Conservation (phyloP, 2,888 invertebrate species). For the Bembecia ichneumoniformis region DNA sequence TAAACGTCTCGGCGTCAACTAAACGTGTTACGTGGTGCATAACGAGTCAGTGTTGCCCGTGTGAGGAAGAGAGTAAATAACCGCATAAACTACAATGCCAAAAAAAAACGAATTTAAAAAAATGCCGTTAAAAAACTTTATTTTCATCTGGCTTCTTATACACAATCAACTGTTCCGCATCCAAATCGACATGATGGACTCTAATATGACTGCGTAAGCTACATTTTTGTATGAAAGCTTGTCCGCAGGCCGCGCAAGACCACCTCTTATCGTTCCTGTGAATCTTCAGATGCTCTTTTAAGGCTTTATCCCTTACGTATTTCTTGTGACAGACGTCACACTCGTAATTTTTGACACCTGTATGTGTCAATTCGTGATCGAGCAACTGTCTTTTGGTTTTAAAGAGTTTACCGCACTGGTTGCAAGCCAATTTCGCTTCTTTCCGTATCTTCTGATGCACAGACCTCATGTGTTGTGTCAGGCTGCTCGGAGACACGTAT, state of each 20-base stretch:
- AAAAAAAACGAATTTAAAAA: no score
- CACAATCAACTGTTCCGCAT: neutral
- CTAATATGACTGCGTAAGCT: slow-evolving; percentile 55
- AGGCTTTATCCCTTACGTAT: slow-evolving; percentile 56
- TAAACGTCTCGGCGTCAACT: no score
- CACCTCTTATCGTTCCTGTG: slow-evolving; percentile 58
- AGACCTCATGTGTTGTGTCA: slow-evolving; percentile 53
- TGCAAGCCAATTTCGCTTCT: slow-evolving; percentile 62
- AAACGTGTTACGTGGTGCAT: no score
- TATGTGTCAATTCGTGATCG: slow-evolving; percentile 68
- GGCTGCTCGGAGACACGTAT: slow-evolving; percentile 1
- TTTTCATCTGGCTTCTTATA: neutral
- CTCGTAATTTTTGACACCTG: slow-evolving; percentile 65
- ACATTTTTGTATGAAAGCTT: slow-evolving; percentile 59
- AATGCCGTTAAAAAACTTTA: neutral
- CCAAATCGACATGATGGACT: slow-evolving; percentile 36
- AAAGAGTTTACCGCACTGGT: slow-evolving; percentile 66
- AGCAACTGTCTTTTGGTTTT: slow-evolving; percentile 69
- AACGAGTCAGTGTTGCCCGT: no score
- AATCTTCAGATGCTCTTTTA: slow-evolving; percentile 60
- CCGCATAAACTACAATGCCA: no score
- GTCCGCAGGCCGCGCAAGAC: slow-evolving; percentile 52
- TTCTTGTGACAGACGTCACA: slow-evolving; percentile 68
- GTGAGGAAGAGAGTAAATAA: no score
- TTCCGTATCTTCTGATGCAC: slow-evolving; percentile 42